Evolutionary conservation across 2,797 vertebrate species (phyloP).

Genomic region (Echeneis naucrates): DNA sequence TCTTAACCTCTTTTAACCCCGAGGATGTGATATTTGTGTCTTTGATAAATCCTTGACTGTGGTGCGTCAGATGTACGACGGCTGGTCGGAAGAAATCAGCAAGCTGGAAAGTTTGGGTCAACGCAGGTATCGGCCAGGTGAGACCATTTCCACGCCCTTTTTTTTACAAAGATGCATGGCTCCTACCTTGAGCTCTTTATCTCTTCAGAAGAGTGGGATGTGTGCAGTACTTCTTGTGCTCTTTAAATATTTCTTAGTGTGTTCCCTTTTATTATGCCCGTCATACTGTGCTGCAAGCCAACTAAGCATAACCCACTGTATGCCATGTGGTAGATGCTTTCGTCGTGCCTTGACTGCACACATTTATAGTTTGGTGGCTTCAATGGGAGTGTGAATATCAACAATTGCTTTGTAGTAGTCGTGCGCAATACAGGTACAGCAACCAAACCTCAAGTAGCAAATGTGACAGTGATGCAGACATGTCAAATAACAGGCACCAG

Average conservation of each 20-base stretch:
- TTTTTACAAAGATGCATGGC: not conserved
- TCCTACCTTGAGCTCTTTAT: not conserved
- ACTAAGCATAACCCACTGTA: not conserved
- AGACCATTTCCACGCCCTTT: constrained; percentile 55
- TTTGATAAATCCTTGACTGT: constrained; percentile 64
- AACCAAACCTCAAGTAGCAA: not conserved
- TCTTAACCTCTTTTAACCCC: not conserved
- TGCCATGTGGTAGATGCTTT: not conserved
- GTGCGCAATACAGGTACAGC: not conserved
- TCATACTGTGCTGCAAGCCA: not conserved
- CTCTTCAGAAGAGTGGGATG: not conserved
- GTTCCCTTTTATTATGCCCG: not conserved
- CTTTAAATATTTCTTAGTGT: constrained; percentile 8
- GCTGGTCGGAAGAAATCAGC: constrained; percentile 87
- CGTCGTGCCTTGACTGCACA: not conserved
- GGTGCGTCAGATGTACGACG: constrained; percentile 87
- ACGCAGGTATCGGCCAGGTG: constrained; percentile 90
- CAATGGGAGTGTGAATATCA: not conserved
- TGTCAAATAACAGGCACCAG: too few species aligned
- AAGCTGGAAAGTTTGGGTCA: constrained; percentile 85
- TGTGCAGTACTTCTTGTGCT: not conserved
- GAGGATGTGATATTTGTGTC: not conserved
- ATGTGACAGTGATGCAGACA: too few species aligned
- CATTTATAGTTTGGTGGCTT: not conserved
- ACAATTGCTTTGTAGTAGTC: not conserved